Conservation (phyloP, 2,113 vertebrate species). For the Myanophis thanlyinensis region DNA sequence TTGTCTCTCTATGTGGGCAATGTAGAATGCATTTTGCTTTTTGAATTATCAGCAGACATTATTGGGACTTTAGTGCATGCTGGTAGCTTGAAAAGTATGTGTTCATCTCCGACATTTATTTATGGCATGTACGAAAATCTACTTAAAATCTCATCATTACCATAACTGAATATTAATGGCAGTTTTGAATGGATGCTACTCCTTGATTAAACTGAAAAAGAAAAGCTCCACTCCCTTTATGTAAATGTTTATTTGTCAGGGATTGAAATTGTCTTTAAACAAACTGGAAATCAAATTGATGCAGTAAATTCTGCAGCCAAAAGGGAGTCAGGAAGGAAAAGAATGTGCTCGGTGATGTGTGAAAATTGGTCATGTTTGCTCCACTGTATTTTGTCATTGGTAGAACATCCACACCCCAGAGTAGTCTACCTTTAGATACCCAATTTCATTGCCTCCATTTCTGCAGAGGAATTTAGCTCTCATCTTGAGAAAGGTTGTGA, state of each 20-base stretch:
- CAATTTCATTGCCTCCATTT: background rate
- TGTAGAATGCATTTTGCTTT: constrained; percentile 30
- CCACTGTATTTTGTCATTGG: background rate
- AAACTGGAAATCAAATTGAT: constrained; percentile 58
- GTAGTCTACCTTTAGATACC: background rate
- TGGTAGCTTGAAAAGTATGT: constrained; percentile 51
- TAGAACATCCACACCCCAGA: background rate
- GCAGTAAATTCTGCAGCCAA: background rate
- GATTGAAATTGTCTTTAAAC: constrained; percentile 65
- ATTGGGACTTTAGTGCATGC: constrained; percentile 40
- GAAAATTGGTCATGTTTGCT: background rate
- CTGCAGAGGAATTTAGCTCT: background rate
- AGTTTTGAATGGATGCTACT: constrained; percentile 60
- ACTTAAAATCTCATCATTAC: constrained; percentile 71
- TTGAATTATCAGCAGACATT: constrained; percentile 53
- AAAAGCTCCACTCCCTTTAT: constrained; percentile 67
- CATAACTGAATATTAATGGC: constrained; percentile 76
- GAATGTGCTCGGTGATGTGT: background rate
- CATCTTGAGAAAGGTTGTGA: background rate
- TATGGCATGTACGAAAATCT: constrained; percentile 64
- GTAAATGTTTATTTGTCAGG: constrained; percentile 69
- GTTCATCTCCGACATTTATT: constrained; percentile 69
- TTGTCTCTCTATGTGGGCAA: constrained; percentile 21
- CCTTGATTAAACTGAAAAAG: constrained; percentile 61
- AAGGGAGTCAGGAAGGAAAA: background rate